Conservation (phyloP, 2,888 invertebrate genomes). For the Trissoscelio sp. region DNA sequence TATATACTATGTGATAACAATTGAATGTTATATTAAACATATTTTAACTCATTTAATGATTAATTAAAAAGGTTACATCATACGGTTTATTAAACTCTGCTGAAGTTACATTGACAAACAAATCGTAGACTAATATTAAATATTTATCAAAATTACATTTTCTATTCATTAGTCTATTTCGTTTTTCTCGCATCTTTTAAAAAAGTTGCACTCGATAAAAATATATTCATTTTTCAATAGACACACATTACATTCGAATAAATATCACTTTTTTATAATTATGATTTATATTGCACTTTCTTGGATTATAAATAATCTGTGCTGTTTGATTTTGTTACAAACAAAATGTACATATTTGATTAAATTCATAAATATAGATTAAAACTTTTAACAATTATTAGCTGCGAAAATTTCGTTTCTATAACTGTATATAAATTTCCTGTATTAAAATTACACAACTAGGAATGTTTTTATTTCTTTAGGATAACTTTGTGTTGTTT, state of each 20-base stretch:
- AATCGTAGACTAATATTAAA: slow-evolving; percentile 7
- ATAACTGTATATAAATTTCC: slow-evolving; percentile 20
- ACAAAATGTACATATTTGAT: not conserved
- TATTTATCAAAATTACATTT: slow-evolving; percentile 30
- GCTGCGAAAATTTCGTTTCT: not conserved
- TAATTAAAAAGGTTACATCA: too few species aligned
- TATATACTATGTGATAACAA: too few species aligned
- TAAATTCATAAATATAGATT: slow-evolving; percentile 11
- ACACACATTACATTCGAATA: slow-evolving; percentile 2
- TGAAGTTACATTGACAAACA: too few species aligned
- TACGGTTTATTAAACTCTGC: too few species aligned
- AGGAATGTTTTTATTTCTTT: slow-evolving; percentile 26
- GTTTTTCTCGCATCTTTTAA: not conserved
- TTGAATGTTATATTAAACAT: too few species aligned
- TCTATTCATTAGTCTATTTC: not conserved
- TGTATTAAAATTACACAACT: slow-evolving; percentile 20
- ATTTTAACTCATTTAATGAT: too few species aligned
- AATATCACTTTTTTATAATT: not conserved
- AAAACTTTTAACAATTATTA: not conserved
- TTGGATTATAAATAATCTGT: not conserved
- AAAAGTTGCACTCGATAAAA: slow-evolving; percentile 7
- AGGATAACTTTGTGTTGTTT: slow-evolving; percentile 13
- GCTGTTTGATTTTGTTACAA: not conserved
- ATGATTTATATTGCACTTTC: slow-evolving; percentile 13
- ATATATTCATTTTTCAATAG: slow-evolving; percentile 9